Conservation (phyloP, 1,140 invertebrate genomes). For the Vanessa tameamea region DNA sequence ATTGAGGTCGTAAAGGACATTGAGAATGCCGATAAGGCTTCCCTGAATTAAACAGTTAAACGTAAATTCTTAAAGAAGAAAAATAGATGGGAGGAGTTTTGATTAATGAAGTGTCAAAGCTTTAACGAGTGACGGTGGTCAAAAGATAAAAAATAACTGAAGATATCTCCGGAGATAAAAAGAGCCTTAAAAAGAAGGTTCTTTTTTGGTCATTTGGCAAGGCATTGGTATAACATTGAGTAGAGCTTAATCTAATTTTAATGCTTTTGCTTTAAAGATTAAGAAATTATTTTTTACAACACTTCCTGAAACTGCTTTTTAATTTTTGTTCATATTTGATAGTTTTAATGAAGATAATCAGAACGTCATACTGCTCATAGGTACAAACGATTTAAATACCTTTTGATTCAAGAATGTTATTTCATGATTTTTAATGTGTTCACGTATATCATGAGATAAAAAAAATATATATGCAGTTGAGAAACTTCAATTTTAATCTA, state of each 20-base stretch:
- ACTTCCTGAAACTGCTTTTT: no score
- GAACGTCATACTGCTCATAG: no score
- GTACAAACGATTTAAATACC: no score
- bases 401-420: no score
- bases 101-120: slow-evolving; percentile 29
- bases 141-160: slow-evolving; percentile 20
- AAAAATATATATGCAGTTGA: no score
- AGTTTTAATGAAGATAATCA: no score
- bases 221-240: neutral
- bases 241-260: slow-evolving; percentile 5
- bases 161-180: slow-evolving; percentile 24
- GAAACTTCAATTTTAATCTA: no score
- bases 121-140: slow-evolving; percentile 26
- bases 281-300: neutral
- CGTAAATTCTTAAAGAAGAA: slow-evolving; percentile 8
- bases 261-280: neutral
- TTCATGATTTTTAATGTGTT: no score
- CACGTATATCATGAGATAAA: no score
- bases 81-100: slow-evolving; percentile 13
- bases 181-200: neutral
- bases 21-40: neutral
- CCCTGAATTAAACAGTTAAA: slow-evolving; percentile 4
- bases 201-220: slow-evolving; percentile 12
- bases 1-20: neutral
- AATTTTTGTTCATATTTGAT: no score